Evolutionary conservation across 2,797 vertebrate genomes (phyloP).

Genomic region (Kryptopterus vitreolus): DNA sequence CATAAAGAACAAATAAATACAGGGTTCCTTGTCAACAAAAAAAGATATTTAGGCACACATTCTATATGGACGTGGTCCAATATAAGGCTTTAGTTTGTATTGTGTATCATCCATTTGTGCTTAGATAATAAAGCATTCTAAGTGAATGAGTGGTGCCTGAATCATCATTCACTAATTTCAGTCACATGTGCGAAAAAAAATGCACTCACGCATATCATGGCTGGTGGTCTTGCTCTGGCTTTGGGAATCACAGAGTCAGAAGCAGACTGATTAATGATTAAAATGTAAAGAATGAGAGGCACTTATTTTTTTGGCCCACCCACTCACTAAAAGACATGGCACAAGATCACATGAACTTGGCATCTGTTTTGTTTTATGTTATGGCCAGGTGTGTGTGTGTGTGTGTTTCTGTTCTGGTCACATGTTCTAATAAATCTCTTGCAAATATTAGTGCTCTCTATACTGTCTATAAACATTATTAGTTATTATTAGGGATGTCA

Average conservation of each 20-base stretch:
- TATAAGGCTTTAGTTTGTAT: background rate
- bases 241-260: background rate
- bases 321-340: background rate
- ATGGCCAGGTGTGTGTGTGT: constrained; percentile 3
- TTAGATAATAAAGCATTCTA: background rate
- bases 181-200: background rate
- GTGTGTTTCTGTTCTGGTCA: background rate
- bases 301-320: constrained; percentile 3
- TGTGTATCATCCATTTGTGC: background rate
- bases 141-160: background rate
- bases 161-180: background rate
- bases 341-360: constrained; percentile 33
- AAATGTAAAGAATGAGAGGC: constrained; percentile 4
- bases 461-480: background rate
- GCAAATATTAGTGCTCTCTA: background rate
- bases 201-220: background rate
- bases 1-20: background rate
- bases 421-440: background rate
- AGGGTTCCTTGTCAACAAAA: background rate
- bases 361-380: constrained; percentile 41
- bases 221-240: background rate
- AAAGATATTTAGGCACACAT: background rate
- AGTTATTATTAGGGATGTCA: background rate
- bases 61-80: background rate
- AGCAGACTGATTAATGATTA: background rate